Evolutionary conservation across 2,888 invertebrate genomes (phyloP).

Genomic region (Andrena bucephala): DNA sequence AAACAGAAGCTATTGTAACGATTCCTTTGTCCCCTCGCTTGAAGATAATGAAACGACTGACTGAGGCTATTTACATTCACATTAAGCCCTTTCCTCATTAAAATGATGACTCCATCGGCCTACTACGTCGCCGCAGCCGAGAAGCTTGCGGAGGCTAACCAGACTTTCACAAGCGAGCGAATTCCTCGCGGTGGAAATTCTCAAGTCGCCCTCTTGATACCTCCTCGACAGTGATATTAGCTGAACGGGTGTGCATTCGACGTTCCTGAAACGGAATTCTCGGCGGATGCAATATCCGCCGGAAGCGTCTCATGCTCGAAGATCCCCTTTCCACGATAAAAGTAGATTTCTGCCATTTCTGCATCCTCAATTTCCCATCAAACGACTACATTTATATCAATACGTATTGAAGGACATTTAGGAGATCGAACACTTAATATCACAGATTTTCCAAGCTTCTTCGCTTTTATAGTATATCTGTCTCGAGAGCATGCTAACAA

Average conservation of each 20-base stretch:
- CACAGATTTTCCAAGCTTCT: neutral
- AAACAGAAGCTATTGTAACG: neutral
- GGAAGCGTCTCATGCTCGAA: slow-evolving; percentile 31
- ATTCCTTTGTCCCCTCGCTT: neutral
- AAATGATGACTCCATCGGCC: slow-evolving; percentile 12
- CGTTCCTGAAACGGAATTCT: slow-evolving; percentile 15
- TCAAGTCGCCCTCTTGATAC: slow-evolving; percentile 3
- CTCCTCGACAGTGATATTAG: slow-evolving; percentile 32
- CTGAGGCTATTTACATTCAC: slow-evolving; percentile 32
- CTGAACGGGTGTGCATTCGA: slow-evolving; percentile 20
- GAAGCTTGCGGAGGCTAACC: slow-evolving; percentile 24
- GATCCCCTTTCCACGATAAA: slow-evolving; percentile 11
- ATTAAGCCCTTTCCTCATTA: slow-evolving; percentile 44
- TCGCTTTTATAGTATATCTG: no score
- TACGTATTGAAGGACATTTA: neutral
- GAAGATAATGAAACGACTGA: slow-evolving; percentile 16
- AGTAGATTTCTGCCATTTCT: slow-evolving; percentile 26
- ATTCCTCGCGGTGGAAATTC: slow-evolving; percentile 25
- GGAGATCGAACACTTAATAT: neutral
- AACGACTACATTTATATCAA: neutral
- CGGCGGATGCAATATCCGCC: slow-evolving; percentile 37
- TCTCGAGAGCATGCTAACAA: no score
- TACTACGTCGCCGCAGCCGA: neutral
- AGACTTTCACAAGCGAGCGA: slow-evolving; percentile 14
- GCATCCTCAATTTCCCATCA: slow-evolving; percentile 8